Evolutionary conservation across 2,113 vertebrate species (phyloP).

Genomic region (Tonatia bakeri): DNA sequence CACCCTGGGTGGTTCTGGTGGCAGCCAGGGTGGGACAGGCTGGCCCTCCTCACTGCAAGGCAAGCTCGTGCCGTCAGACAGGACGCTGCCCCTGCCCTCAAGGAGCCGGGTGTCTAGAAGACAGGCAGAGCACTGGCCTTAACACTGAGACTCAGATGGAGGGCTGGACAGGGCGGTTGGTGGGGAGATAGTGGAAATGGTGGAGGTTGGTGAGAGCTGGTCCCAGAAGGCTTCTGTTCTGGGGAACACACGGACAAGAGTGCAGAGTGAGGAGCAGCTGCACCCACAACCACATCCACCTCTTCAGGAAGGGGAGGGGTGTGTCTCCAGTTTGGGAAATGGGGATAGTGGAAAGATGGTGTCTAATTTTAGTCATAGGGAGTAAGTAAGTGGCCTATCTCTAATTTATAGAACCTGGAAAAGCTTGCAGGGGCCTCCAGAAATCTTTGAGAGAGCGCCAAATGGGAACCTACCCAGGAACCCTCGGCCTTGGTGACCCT

Average conservation of each 20-base stretch:
- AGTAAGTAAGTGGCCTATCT: background rate
- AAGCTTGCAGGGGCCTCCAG: background rate
- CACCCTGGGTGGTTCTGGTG: accelerated
- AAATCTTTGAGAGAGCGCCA: background rate
- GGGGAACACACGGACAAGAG: background rate
- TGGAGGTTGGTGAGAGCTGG: background rate
- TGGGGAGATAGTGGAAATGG: accelerated
- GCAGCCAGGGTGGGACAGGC: background rate
- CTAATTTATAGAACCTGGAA: background rate
- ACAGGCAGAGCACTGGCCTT: background rate
- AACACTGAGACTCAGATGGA: background rate
- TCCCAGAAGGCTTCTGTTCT: background rate
- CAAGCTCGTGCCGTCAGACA: accelerated
- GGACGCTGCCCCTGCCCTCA: background rate
- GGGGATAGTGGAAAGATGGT: background rate
- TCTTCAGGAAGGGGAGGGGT: background rate
- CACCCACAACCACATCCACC: background rate
- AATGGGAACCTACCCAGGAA: background rate
- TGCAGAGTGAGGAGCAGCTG: background rate
- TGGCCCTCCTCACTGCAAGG: background rate
- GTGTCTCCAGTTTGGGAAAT: background rate
- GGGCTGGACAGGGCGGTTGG: background rate
- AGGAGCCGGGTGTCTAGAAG: background rate
- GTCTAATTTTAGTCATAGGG: background rate
- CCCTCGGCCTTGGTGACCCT: background rate